Conservation (phyloP, 2,113 vertebrate genomes). For the Isichthys henryi region DNA sequence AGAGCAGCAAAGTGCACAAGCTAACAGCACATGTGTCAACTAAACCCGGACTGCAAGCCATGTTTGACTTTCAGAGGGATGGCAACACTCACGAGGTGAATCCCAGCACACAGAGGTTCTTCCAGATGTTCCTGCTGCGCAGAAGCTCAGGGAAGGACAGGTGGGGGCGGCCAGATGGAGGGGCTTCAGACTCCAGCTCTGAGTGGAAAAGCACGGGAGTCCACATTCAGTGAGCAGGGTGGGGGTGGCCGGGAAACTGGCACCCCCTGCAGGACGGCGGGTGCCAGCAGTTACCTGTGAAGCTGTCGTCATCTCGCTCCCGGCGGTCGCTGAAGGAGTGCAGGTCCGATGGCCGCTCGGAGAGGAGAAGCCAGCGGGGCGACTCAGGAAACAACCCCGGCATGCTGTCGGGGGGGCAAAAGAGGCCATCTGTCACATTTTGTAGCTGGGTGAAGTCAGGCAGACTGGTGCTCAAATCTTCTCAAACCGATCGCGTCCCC, state of each 20-base stretch:
- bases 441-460: background rate
- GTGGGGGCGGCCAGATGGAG: conserved; percentile 49
- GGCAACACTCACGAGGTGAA: conserved; percentile 77
- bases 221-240: background rate
- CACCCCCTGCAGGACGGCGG: background rate
- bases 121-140: conserved; percentile 83
- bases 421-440: background rate
- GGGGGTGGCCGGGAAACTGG: background rate
- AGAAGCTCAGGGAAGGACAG: conserved; percentile 68
- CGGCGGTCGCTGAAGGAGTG: conserved; percentile 67
- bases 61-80: background rate
- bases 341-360: conserved; percentile 66
- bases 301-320: conserved; percentile 63
- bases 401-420: conserved; percentile 50
- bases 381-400: conserved; percentile 77
- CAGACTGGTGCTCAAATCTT: background rate
- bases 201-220: conserved; percentile 21
- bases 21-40: background rate
- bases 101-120: conserved; percentile 79
- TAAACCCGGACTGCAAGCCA: background rate
- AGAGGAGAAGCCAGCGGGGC: conserved; percentile 75
- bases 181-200: conserved; percentile 70
- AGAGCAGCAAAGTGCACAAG: background rate
- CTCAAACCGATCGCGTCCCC: background rate
- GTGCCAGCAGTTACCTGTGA: conserved; percentile 48